Base-by-base conservation (phyloP, 2,888 invertebrate genomes). In the Drosophila anomalata region DNA sequence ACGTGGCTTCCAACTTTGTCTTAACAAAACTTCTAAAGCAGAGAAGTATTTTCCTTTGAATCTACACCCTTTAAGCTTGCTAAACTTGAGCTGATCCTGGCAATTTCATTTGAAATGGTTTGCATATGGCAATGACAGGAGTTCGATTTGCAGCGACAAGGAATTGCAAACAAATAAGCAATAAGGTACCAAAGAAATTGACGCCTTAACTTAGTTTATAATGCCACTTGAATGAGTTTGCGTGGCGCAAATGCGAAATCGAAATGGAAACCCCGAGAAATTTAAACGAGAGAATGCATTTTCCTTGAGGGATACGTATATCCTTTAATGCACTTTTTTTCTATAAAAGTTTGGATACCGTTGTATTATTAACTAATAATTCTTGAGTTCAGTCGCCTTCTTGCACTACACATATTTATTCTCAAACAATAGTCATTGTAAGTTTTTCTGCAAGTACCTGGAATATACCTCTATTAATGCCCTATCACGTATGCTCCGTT, bases 151-250 rank as follows among this genome's bases (percentile, higher is more conserved):
- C 79, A 70, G 24, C 71, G 68, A 72, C 76, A 71, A 50, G 66
- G 62, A 73, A 83, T 51, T 61, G 84, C 86, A 86, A 83, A 83
- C 82, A 83, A 83, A 83, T 80, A 82, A 76, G 86, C 84, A 80
- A 86, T 86, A 80, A 80, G 86, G 84, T 71, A 77, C 77, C 66
- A 73, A 77, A 3, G 68, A 80, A 83, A 82, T 87, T 87, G 87
- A 78, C 87, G 87, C 77, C 82, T 84, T 84, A 84, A 84, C 87
- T 84, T 84, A 79, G 87, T 84, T 82, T 84, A 87, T 79, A 84
- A 85, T 82, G 77, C 82, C 84, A 84, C 82, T 84, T 84, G 84
- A 75, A 83, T 86, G 80, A 62, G 80, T 68, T 79, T 69, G 61
- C 61, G 52, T 41, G 33, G 53, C 42, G 41, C 55, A 53, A 55